Percentiles rank a stretch among this genome's conserved stretches.
Evolutionary conservation across 2,888 invertebrate genomes (phyloP).

Genomic region (Ectobius pallidus): DNA sequence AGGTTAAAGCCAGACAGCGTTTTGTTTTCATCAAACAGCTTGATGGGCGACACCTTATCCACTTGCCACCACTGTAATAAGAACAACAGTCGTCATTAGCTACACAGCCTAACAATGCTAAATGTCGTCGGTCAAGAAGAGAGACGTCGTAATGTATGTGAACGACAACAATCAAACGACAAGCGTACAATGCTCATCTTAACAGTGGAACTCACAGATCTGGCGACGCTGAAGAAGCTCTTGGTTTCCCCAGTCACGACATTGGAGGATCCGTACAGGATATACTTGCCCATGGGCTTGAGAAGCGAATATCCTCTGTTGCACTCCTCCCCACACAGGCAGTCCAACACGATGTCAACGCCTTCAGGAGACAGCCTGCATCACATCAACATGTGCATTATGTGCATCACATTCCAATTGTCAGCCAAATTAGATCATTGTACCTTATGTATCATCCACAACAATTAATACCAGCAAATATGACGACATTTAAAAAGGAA

Average conservation of each 20-base stretch:
- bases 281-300: conserved; percentile 88
- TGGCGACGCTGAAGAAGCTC: conserved; percentile 89
- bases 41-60: conserved; percentile 87
- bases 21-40: conserved; percentile 89
- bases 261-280: conserved; percentile 86
- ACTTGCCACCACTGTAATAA: conserved; percentile 85
- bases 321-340: conserved; percentile 87
- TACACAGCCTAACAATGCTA: too few species aligned
- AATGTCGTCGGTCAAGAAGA: too few species aligned
- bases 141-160: too few species aligned
- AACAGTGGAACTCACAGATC: conserved; percentile 85
- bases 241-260: conserved; percentile 90
- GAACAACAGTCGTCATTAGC: neutral
- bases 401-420: too few species aligned
- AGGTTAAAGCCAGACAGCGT: conserved; percentile 82
- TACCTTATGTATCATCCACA: too few species aligned
- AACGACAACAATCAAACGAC: too few species aligned
- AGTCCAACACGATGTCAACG: conserved; percentile 86
- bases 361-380: conserved; percentile 74
- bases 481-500: too few species aligned
- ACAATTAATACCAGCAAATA: too few species aligned
- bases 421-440: too few species aligned
- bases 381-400: neutral
- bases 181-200: too few species aligned
- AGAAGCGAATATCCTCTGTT: conserved; percentile 82